These are phyloP conservation scores for Monarcha castaneiventris DNA, from an alignment of 2,113 vertebrate species.

Conservation along the genomic window DNA sequence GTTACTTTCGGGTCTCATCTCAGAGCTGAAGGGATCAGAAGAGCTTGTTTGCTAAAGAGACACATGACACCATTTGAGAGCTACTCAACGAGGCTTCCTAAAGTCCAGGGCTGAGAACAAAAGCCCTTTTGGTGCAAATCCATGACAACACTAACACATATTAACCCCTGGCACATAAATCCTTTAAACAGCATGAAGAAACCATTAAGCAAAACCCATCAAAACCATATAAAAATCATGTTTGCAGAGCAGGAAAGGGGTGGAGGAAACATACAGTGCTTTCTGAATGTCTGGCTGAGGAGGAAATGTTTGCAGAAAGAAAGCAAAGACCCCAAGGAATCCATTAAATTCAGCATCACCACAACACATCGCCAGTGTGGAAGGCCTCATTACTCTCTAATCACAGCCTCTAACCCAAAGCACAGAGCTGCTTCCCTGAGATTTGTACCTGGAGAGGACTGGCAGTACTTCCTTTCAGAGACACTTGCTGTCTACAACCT, in stretches of 20 bases:
- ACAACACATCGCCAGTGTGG: neutral
- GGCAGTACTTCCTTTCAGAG: neutral
- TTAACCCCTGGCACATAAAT: neutral
- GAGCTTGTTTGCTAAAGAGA: neutral
- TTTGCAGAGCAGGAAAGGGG: neutral
- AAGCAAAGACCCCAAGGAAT: neutral
- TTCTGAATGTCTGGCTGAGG: neutral
- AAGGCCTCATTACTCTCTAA: neutral
- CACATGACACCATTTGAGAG: neutral
- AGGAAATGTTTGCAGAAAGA: neutral
- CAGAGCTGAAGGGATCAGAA: neutral
- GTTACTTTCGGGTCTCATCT: neutral
- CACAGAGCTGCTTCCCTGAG: neutral
- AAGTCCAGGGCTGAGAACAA: slow-evolving; percentile 2
- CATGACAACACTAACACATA: neutral
- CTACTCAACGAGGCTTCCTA: neutral
- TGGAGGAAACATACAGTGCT: neutral
- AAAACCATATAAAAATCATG: neutral
- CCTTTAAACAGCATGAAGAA: slow-evolving; percentile 14
- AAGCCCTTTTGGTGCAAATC: neutral
- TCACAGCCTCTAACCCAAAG: neutral
- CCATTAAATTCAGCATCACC: neutral
- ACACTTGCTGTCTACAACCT: neutral
- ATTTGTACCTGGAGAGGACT: neutral
- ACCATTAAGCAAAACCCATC: neutral